Evolutionary conservation across 2,888 invertebrate species (phyloP), one percentile per base, ranked within the genome.

Genomic region (Gymnoscelis rufifasciata): DNA sequence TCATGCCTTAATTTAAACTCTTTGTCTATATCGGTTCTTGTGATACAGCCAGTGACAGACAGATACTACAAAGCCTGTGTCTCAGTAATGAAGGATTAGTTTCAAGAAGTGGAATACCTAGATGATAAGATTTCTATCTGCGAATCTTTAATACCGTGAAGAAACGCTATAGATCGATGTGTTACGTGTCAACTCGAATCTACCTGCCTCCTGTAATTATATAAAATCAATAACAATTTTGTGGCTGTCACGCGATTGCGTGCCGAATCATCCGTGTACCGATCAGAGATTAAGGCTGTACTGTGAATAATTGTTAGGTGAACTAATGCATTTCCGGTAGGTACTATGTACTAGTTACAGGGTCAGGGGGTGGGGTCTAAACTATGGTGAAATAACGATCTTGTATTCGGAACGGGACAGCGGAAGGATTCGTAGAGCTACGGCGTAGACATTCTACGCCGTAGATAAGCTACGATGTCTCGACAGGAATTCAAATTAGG

Each of bases 181-280:
- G 42, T 38, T 38, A 30, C 35, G 43, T 68, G 61, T 66, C 67
- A 66, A 56, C 31, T 14, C 14, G 14, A 13, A 3, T 33, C 14
- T 33, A 33, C 58, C 54, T 54, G 53, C 54, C 38, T 24, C 43
- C 50, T 59, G 64, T 74, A 72, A 77, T 78, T 76, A 77, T 75
- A 74, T 69, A 64, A 67, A 76, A 78, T 77, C 77, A 74, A 77
- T 77, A 78, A 71, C 66, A 68, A 75, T 78, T 75, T 72, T 35
- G 65, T 60, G 55, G 47, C 52, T 44, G 57, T 57, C 77, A 77
- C 76, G 77, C 77, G 56, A 77, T 69, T 60, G 74, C 77, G 76
- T 73, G 73, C 51, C 33, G 47, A 35, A 45, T 47, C 42, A 46
- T 48, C 52, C 37, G 33, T 35, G 39, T 29, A 36, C 42, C 42